Percentiles rank a stretch among this genome's conserved stretches.
Conservation (phyloP, 2,113 vertebrate genomes). For the Aegotheles bennettii region DNA sequence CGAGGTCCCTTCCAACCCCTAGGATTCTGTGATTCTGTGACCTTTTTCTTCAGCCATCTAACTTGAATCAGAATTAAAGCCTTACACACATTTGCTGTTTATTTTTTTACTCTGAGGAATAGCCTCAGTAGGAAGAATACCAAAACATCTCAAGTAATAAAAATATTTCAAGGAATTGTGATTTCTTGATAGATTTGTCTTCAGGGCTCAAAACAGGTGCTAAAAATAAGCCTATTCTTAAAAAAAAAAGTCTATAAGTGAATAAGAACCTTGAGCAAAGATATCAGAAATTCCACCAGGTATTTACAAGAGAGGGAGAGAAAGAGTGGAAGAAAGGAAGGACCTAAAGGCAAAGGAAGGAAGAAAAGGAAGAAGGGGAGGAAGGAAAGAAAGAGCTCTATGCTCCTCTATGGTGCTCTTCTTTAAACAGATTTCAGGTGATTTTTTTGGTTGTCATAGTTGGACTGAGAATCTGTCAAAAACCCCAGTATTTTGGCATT, state of each 20-base stretch:
- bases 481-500: background rate
- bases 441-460: background rate
- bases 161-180: background rate
- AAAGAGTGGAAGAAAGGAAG: background rate
- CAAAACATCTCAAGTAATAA: background rate
- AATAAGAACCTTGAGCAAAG: background rate
- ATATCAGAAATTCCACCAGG: background rate
- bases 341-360: background rate
- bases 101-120: background rate
- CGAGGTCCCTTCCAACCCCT: no score
- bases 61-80: background rate
- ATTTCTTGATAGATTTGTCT: conserved; percentile 14
- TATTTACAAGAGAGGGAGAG: background rate
- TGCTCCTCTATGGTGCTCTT: background rate
- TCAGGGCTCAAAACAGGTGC: background rate
- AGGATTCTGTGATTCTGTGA: no score
- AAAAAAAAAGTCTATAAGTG: background rate
- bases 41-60: background rate
- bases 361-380: background rate
- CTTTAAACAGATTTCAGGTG: background rate
- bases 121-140: background rate
- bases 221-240: background rate
- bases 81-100: background rate
- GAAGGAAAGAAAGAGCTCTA: background rate
- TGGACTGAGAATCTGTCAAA: background rate